A percentile compares a stretch with the other conserved stretches of the same genome.
Conservation (phyloP, 2,113 vertebrate species). For the Pterocles orientalis region DNA sequence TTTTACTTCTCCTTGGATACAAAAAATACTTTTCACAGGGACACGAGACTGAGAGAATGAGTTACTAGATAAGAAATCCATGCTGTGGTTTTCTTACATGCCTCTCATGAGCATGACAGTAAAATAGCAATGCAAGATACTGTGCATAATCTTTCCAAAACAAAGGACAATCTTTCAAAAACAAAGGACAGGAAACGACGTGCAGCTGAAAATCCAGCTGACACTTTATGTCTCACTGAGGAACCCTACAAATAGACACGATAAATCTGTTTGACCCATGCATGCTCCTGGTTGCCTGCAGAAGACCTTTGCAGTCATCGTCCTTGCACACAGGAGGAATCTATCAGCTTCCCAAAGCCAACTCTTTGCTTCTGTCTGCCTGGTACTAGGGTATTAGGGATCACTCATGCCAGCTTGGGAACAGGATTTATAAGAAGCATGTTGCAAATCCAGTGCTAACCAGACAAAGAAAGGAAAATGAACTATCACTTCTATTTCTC, state of each 20-base stretch:
- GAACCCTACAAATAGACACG: not conserved
- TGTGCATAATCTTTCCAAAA: not conserved
- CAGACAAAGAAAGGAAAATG: not conserved
- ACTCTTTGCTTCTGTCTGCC: not conserved
- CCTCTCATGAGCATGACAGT: slow-evolving; percentile 13
- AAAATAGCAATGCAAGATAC: not conserved
- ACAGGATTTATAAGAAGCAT: not conserved
- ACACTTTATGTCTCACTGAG: not conserved
- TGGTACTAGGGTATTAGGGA: not conserved
- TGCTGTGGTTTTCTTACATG: not conserved
- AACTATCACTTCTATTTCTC: not conserved
- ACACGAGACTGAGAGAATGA: not conserved
- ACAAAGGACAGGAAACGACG: not conserved
- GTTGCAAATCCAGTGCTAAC: not conserved
- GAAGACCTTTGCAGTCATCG: not conserved
- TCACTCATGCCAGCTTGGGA: not conserved
- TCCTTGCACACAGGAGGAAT: not conserved
- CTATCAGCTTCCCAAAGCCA: not conserved
- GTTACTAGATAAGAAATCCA: not conserved
- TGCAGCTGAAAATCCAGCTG: not conserved
- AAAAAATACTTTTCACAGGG: not conserved
- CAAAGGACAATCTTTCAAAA: too few relatives aligned
- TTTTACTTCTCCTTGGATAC: slow-evolving; percentile 9
- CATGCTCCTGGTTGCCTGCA: not conserved
- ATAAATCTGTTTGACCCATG: not conserved